Conservation (phyloP, 2,888 invertebrate species). For the Drosophila quasianomalipes region DNA sequence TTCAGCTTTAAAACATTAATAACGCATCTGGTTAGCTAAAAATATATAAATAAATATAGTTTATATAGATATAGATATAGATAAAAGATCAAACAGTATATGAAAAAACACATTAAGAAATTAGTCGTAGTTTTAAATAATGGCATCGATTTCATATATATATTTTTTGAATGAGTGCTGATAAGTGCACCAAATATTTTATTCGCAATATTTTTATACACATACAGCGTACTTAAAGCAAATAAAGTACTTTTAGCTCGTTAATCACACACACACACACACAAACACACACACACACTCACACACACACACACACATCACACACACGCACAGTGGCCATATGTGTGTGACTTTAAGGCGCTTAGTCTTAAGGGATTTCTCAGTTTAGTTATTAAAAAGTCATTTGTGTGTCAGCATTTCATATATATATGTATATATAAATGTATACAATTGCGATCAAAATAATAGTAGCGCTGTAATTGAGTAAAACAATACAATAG, state of each 20-base stretch:
- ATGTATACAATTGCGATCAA: neutral
- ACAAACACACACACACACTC: neutral
- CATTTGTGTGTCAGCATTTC: slow-evolving; percentile 44
- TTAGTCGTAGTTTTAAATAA: neutral
- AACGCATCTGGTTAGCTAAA: too few species aligned
- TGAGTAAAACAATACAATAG: neutral
- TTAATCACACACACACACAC: neutral
- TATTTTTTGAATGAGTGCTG: neutral
- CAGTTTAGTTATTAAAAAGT: slow-evolving; percentile 77
- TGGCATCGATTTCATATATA: neutral
- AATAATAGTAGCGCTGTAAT: neutral
- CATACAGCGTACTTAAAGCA: neutral
- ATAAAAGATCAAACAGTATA: neutral
- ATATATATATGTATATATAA: neutral
- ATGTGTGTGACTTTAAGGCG: slow-evolving; percentile 4
- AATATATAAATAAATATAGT: neutral
- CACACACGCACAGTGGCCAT: neutral
- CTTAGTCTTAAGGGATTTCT: slow-evolving; percentile 70
- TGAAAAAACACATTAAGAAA: neutral
- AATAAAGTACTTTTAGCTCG: neutral
- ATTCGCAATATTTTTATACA: neutral
- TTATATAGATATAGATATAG: neutral
- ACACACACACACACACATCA: neutral
- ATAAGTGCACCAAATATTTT: neutral
- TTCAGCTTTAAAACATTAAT: neutral